Evolutionary conservation across 2,888 invertebrate species (phyloP).

Genomic region (Celastrina argiolus): DNA sequence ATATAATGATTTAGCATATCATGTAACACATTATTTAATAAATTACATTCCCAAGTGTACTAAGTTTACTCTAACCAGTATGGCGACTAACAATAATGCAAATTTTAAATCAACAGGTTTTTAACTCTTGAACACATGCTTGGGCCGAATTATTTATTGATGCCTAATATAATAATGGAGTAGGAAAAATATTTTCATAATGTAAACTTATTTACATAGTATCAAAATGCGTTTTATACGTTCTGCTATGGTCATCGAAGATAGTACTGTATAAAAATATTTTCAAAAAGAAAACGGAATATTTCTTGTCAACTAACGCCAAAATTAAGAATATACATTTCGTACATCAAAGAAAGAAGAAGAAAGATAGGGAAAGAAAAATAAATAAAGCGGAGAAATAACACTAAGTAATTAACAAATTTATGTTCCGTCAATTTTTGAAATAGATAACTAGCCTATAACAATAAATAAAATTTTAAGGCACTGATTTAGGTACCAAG

Average conservation of each 20-base stretch:
- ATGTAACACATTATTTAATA: neutral
- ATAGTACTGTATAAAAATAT: neutral
- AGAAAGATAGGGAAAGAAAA: slow-evolving; percentile 23
- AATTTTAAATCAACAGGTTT: neutral
- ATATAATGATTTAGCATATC: neutral
- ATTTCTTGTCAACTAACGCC: neutral
- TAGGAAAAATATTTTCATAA: neutral
- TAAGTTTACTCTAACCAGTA: neutral
- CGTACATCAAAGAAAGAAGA: neutral
- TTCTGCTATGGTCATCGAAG: neutral
- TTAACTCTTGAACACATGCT: neutral
- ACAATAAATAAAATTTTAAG: slow-evolving; percentile 77
- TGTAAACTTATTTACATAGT: neutral
- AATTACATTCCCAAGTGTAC: neutral
- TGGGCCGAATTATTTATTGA: neutral
- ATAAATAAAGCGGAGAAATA: slow-evolving; percentile 33
- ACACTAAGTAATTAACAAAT: slow-evolving; percentile 48
- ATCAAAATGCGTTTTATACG: neutral
- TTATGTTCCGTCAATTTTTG: slow-evolving; percentile 63
- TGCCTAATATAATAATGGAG: neutral
- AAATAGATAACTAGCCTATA: slow-evolving; percentile 70
- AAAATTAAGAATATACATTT: slow-evolving; percentile 10
- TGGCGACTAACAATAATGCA: slow-evolving; percentile 2
- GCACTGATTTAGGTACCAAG: slow-evolving; percentile 73
- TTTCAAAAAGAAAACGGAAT: neutral